phyloP scores from a whole-genome alignment of 1,140 invertebrate genomes.

The Listronotus oregonensis region DNA sequence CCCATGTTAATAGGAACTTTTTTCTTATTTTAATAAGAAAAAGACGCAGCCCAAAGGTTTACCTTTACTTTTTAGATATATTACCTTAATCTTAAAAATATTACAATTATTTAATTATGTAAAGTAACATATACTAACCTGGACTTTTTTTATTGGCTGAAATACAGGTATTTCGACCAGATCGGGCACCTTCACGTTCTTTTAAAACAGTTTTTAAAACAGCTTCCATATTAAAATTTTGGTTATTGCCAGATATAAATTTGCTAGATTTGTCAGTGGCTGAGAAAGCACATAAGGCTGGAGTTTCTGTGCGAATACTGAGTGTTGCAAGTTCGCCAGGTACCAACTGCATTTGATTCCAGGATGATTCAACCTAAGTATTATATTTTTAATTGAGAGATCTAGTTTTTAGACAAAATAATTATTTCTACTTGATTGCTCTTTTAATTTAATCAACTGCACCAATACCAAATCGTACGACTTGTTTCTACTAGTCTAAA shows the following conservation, averaged over 20 bases:
- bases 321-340: conserved; percentile 61
- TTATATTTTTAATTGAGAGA: background rate
- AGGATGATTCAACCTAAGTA: conserved; percentile 45
- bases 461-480: too few relatives aligned
- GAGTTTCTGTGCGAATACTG: conserved; percentile 59
- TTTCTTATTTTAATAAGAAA: too few relatives aligned
- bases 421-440: too few relatives aligned
- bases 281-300: conserved; percentile 65
- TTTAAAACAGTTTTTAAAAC: conserved; percentile 39
- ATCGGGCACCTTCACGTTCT: conserved; percentile 24
- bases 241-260: conserved; percentile 51
- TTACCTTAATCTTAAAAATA: too few relatives aligned
- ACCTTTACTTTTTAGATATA: too few relatives aligned
- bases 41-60: too few relatives aligned
- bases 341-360: conserved; percentile 42
- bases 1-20: too few relatives aligned
- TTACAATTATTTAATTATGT: too few relatives aligned
- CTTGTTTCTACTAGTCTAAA: too few relatives aligned
- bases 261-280: conserved; percentile 65
- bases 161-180: conserved; percentile 38
- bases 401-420: too few relatives aligned
- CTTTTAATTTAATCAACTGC: too few relatives aligned
- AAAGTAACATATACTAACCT: conserved; percentile 21
- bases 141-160: conserved; percentile 29
- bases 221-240: conserved; percentile 25